Evolutionary conservation across 2,113 vertebrate genomes (phyloP).

Genomic region (Gracilinanus agilis): DNA sequence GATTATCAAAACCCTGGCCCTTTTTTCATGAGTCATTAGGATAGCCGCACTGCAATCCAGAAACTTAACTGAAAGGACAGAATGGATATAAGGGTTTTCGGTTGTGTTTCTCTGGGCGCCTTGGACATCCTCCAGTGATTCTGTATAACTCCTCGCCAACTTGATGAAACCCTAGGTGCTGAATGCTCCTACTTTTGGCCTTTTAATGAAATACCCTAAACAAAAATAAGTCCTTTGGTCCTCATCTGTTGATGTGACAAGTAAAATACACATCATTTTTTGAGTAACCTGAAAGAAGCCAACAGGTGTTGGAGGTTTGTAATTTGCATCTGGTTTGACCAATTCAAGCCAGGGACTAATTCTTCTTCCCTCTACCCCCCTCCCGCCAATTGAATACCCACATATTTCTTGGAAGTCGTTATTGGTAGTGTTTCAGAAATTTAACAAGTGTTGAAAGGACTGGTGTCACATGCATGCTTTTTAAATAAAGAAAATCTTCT

Average conservation of each 20-base stretch:
- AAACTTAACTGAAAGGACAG: conserved; percentile 80
- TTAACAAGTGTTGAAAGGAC: conserved; percentile 78
- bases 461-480: conserved; percentile 74
- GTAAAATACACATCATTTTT: conserved; percentile 86
- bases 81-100: conserved; percentile 77
- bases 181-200: conserved; percentile 78
- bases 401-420: conserved; percentile 94
- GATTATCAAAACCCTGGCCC: conserved; percentile 58
- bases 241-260: conserved; percentile 83
- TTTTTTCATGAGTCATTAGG: conserved; percentile 79
- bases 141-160: conserved; percentile 66
- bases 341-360: conserved; percentile 85
- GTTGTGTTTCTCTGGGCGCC: conserved; percentile 67
- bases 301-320: conserved; percentile 86
- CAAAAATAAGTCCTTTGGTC: conserved; percentile 83
- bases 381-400: conserved; percentile 43
- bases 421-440: conserved; percentile 82
- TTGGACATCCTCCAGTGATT: conserved; percentile 69
- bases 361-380: conserved; percentile 64
- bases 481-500: conserved; percentile 42
- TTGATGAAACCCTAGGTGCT: conserved; percentile 69
- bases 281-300: conserved; percentile 91
- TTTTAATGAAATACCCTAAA: conserved; percentile 83
- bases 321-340: conserved; percentile 93
- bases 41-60: conserved; percentile 63